These are phyloP conservation scores for Caenorhabditis panamensis DNA, from an alignment of 2,888 invertebrate genomes.

Conservation along the genomic window DNA sequence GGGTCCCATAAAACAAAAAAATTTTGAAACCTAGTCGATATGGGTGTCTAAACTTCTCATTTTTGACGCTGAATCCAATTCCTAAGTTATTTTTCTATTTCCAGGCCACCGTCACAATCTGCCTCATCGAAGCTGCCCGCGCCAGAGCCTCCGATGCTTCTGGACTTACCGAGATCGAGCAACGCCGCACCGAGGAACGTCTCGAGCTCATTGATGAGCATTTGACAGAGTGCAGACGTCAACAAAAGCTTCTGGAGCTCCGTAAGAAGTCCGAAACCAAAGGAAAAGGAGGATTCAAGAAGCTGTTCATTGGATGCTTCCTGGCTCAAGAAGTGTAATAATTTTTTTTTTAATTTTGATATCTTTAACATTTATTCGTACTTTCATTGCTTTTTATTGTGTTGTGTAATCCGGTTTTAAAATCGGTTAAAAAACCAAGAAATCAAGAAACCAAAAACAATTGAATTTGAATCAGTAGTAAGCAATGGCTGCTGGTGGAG, in stretches of 20 bases:
- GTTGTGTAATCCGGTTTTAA: background rate
- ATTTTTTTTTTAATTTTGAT: background rate
- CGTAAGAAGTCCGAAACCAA: conserved; percentile 63
- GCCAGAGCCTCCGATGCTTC: conserved; percentile 68
- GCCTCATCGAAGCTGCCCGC: conserved; percentile 78
- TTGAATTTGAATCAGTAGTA: conserved; percentile 22
- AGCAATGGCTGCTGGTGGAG: conserved; percentile 41
- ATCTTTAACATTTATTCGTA: background rate
- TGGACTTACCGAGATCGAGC: conserved; percentile 53
- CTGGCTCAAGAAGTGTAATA: conserved; percentile 24
- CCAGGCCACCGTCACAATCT: conserved; percentile 75
- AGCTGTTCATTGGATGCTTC: conserved; percentile 48
- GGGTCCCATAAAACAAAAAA: too few species aligned
- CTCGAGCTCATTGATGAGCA: conserved; percentile 76
- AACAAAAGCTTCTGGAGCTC: conserved; percentile 73
- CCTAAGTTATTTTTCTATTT: conserved; percentile 11
- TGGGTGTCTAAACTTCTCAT: background rate
- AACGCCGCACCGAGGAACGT: conserved; percentile 39
- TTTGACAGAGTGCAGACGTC: conserved; percentile 73
- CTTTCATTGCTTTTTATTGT: background rate
- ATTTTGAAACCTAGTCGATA: background rate
- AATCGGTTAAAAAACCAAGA: background rate
- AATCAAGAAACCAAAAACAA: background rate
- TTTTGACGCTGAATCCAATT: background rate
- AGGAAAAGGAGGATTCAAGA: conserved; percentile 44